Conservation (phyloP, 2,113 vertebrate genomes). For the Phalacrocorax aristotelis region DNA sequence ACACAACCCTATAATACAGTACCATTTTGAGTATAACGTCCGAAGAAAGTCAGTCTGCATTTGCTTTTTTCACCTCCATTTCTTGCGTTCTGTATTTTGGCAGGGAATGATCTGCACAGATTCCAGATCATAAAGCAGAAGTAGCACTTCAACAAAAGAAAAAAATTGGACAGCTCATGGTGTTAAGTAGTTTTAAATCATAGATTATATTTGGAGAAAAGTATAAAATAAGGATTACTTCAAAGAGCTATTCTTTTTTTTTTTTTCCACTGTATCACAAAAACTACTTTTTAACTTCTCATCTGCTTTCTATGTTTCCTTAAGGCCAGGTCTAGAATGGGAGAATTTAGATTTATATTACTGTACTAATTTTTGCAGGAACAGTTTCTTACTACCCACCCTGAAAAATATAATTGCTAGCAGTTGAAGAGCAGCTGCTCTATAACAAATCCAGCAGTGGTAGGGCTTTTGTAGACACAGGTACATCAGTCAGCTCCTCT, state of each 20-base stretch:
- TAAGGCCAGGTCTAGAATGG: neutral
- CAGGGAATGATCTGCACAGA: neutral
- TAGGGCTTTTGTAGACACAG: neutral
- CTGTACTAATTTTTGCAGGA: neutral
- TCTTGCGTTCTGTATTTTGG: neutral
- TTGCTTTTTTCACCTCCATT: neutral
- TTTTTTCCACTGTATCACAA: neutral
- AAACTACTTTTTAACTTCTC: neutral
- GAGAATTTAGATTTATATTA: neutral
- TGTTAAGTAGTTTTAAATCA: neutral
- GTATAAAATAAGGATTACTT: neutral
- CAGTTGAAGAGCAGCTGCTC: neutral
- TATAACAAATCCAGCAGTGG: neutral
- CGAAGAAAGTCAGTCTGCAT: neutral
- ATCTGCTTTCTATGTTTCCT: neutral
- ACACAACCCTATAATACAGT: neutral
- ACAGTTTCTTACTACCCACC: neutral
- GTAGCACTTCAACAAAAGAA: neutral
- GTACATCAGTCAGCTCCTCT: neutral
- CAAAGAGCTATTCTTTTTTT: neutral
- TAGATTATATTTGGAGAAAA: neutral
- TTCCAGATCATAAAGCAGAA: conserved; percentile 14
- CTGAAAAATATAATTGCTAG: neutral
- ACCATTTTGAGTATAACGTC: neutral
- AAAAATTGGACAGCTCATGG: neutral